Evolutionary conservation across 2,113 vertebrate species (phyloP).

Genomic region (Panthera leo): DNA sequence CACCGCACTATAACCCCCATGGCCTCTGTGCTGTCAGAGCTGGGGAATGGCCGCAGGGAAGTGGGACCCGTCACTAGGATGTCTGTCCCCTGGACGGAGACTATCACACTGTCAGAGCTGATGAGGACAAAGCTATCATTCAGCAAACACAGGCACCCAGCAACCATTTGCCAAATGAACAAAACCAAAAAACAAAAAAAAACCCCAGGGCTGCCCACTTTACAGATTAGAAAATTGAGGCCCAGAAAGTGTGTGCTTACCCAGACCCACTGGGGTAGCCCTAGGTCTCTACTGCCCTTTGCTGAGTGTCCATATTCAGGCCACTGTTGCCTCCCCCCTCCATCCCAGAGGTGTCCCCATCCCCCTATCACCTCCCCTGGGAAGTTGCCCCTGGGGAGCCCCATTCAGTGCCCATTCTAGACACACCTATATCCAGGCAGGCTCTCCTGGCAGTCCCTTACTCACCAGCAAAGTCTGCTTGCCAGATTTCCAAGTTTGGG

Average conservation of each 20-base stretch:
- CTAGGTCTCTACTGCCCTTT: not conserved
- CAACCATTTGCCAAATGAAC: not conserved
- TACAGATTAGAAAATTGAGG: not conserved
- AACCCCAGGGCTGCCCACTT: not conserved
- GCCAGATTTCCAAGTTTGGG: conserved; percentile 89
- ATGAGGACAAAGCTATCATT: not conserved
- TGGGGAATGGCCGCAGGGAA: not conserved
- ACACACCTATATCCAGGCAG: not conserved
- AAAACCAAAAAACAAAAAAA: not conserved
- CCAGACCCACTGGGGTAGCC: not conserved
- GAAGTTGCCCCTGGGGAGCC: not conserved
- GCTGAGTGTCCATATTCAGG: not conserved
- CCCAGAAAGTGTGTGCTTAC: not conserved
- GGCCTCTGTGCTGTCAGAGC: not conserved
- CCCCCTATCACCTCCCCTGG: not conserved
- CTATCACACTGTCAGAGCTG: not conserved
- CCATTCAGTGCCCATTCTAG: not conserved
- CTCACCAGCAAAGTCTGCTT: conserved; percentile 88
- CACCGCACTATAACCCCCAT: not conserved
- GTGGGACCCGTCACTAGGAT: not conserved
- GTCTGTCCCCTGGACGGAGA: not conserved
- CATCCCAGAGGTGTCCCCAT: not conserved
- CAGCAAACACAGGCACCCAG: not conserved
- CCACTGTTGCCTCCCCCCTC: not conserved
- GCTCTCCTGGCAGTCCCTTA: not conserved